Base-by-base conservation (phyloP, 37 sponge, comb jelly and placozoan genomes). In the Ianthella basta region DNA sequence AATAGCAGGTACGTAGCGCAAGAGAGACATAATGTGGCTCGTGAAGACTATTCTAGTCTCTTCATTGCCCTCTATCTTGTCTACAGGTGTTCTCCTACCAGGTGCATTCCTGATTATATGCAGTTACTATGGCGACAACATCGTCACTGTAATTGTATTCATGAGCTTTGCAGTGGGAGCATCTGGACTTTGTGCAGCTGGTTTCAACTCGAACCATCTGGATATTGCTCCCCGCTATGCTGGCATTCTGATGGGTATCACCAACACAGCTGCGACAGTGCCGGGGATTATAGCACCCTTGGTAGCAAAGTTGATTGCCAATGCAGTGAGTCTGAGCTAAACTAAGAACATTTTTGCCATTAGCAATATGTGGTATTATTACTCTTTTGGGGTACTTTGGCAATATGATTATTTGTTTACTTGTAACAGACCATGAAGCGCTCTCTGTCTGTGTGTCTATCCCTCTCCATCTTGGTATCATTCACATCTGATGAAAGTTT, bases 211-310 rank as follows among this genome's bases (percentile, higher is more conserved):
- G 60, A 97, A 90, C 63, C 93, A 94, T 41, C 77, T 97, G 61
- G 95, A 95, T 70, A 92, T 95, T 65, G 96, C 95, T 44, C 95
- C 97, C 29, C 50, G 72, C 5, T 90, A 75, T 60, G 92, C 95
- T 59, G 97, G 97, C 4, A 80, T 97, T 18, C 57, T 97, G 16
- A 92, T 97, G 93, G 97, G 95, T 1, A 85, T 97, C 35, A 88
- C 91, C 1, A 97, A 97, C 83, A 79, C 67, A 12, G 80, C 56
- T 21, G 95, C 84, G 16, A 94, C 96, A 32, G 61, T 95, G 4
- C 91, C 95, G 24, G 97, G 97, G 13, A 68, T 88, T 73, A 34
- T 86, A 32, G 85, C 67, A 37, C 89, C 89, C 15, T 72, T 59
- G 20, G 59, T 88, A 8, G 85, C 80, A 13, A 84, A 72, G 24